Base-by-base conservation (phyloP, 2,113 vertebrate species). In the Equus quagga region DNA sequence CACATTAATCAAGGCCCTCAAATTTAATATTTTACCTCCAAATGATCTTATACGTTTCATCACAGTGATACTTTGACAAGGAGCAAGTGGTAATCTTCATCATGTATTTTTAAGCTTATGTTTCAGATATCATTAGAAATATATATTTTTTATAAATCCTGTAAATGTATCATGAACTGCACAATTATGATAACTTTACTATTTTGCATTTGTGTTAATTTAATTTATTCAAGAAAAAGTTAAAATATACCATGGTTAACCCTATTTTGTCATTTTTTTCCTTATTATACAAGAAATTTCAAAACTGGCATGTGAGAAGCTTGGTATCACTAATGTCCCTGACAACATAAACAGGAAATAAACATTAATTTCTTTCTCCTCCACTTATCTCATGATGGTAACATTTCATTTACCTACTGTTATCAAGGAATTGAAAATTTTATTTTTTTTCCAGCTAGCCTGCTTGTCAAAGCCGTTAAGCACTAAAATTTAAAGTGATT, bases 181-280 rank as follows among this genome's bases (percentile, higher is more conserved):
- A 86, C 28, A 69, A 44, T 70, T 91, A n/a, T 87, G 41, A 60
- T 24, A 58, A 33, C 23, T 86, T 49, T 62, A 18, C 36, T 82
- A 94, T 60, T 78, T 60, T 28, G 19, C 36, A 4, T 79, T 23
- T 83, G 23, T 85, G 6, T 75, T 91, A 28, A 91, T 82, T 75
- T 91, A 28, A 91, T 82, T 90, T 89, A 81, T 46, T 93, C 44
- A 82, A 90, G 41, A 44, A 94, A 89, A 92, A 15, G 9, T 94
- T 89, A 89, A 86, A 89, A 33, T 91, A 11, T 64, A 18, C 24
- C 56, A 1, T 31, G 79, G 31, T 90, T 79, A n/a, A 62, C 62
- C 58, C 23, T 69, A 31, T 84, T 67, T 89, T 94, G 21, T 72
- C 64, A 75, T 92, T 80, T 85, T 41, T 41, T 86, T 97, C 41